A percentile compares a stretch with the other conserved stretches of the same genome.
Conservation (phyloP, 2,797 vertebrate species). For the Platyrinchus mystaceus region DNA sequence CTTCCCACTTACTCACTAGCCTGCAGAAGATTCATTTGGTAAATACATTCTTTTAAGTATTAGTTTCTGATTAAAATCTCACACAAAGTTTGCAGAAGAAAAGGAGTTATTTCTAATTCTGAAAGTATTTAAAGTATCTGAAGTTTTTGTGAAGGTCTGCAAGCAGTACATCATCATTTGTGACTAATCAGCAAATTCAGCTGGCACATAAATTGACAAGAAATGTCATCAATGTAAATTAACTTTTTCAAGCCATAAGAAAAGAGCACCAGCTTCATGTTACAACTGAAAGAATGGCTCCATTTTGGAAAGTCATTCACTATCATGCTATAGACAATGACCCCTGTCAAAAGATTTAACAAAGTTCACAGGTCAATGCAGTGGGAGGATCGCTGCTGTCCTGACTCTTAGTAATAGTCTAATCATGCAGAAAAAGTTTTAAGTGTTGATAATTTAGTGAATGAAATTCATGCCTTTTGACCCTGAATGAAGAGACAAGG, state of each 20-base stretch:
- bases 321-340: constrained; percentile 70
- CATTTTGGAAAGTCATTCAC: constrained; percentile 56
- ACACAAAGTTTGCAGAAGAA: background rate
- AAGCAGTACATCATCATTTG: constrained; percentile 20
- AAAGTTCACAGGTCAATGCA: constrained; percentile 83
- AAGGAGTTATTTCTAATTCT: background rate
- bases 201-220: constrained; percentile 57
- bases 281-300: constrained; percentile 60
- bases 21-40: background rate
- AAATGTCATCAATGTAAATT: constrained; percentile 70
- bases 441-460: constrained; percentile 67
- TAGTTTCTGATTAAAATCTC: background rate
- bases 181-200: constrained; percentile 55
- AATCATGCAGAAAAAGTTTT: constrained; percentile 83
- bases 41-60: background rate
- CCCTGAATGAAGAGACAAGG: constrained; percentile 64
- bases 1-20: background rate
- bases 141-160: background rate
- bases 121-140: constrained; percentile 2
- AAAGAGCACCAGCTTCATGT: constrained; percentile 56
- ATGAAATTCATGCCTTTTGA: constrained; percentile 74
- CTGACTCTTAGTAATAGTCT: constrained; percentile 67
- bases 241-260: constrained; percentile 49
- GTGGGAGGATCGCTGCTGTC: constrained; percentile 75
- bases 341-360: constrained; percentile 81